A percentile compares a stretch with the other conserved stretches of the same genome.
These are phyloP conservation scores for Chrysopilus asiliformis DNA, from an alignment of 2,888 invertebrate genomes.

Conservation along the genomic window DNA sequence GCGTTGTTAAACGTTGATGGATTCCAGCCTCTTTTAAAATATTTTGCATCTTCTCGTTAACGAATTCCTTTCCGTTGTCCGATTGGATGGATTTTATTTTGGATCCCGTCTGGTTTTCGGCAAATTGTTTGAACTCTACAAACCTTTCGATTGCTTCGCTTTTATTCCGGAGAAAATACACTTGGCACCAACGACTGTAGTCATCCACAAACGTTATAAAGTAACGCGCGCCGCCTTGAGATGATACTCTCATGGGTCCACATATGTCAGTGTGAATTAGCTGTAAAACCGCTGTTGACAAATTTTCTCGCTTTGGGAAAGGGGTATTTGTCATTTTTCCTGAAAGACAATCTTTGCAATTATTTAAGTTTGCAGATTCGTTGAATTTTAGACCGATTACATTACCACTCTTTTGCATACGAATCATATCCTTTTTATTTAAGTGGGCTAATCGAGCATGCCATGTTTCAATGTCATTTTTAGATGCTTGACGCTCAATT, in stretches of 20 bases:
- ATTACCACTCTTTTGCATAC: too few species aligned
- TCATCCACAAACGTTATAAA: slow-evolving; percentile 5
- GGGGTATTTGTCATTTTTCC: not conserved
- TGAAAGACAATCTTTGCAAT: not conserved
- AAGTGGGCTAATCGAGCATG: too few species aligned
- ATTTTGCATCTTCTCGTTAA: not conserved
- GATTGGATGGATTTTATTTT: slow-evolving; percentile 2
- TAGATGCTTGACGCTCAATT: too few species aligned
- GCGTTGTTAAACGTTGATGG: slow-evolving; percentile 12
- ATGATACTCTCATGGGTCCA: not conserved
- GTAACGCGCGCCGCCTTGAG: not conserved
- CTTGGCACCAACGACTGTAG: slow-evolving; percentile 2
- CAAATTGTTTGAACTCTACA: slow-evolving; percentile 2
- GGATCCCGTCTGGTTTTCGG: slow-evolving; percentile 11
- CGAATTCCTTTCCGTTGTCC: slow-evolving; percentile 4
- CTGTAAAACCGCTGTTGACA: too few species aligned
- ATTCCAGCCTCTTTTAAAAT: slow-evolving; percentile 10
- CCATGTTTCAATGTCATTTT: too few species aligned
- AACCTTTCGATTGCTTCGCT: not conserved
- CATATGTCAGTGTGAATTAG: not conserved
- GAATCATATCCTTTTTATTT: too few species aligned
- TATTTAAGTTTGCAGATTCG: too few species aligned
- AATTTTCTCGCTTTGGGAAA: not conserved
- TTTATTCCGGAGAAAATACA: slow-evolving; percentile 4
- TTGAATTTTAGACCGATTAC: too few species aligned